Conservation (phyloP, 2,888 invertebrate species). For the Parascotia fuliginaria region DNA sequence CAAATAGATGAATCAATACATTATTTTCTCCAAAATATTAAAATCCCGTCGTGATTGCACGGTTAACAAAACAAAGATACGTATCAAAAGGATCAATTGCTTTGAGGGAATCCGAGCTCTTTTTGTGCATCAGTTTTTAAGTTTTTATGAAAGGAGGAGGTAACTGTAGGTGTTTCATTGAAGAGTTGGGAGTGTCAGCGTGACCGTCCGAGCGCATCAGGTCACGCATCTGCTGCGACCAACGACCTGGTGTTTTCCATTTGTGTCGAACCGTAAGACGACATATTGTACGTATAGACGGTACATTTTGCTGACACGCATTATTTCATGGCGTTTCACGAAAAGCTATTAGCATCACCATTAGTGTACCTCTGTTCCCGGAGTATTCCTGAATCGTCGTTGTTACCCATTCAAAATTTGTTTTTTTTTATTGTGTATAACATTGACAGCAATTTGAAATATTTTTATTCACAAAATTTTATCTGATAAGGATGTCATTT, state of each 20-base stretch:
- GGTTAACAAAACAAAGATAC: slow-evolving; percentile 59
- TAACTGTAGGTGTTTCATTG: slow-evolving; percentile 63
- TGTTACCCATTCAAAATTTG: too few species aligned
- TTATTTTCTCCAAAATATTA: slow-evolving; percentile 11
- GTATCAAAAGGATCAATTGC: slow-evolving; percentile 36
- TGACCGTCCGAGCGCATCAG: slow-evolving; percentile 62
- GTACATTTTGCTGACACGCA: too few species aligned
- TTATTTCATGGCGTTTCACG: too few species aligned
- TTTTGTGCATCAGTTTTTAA: slow-evolving; percentile 44
- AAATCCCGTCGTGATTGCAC: slow-evolving; percentile 70
- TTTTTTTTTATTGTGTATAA: too few species aligned
- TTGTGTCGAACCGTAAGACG: slow-evolving; percentile 35
- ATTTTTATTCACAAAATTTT: too few species aligned
- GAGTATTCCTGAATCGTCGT: too few species aligned
- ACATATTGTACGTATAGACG: too few species aligned
- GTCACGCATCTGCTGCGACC: slow-evolving; percentile 71
- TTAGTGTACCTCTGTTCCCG: too few species aligned
- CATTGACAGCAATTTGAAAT: too few species aligned
- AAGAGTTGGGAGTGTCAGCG: slow-evolving; percentile 56
- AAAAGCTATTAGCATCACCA: too few species aligned
- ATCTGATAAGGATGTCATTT: too few species aligned
- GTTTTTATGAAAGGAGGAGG: slow-evolving; percentile 46
- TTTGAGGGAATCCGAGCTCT: slow-evolving; percentile 34
- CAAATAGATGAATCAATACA: slow-evolving; percentile 20
- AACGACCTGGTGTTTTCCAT: slow-evolving; percentile 54